phyloP scores from a whole-genome alignment of 2,888 invertebrate species.

The Drosophila aldrichi region DNA sequence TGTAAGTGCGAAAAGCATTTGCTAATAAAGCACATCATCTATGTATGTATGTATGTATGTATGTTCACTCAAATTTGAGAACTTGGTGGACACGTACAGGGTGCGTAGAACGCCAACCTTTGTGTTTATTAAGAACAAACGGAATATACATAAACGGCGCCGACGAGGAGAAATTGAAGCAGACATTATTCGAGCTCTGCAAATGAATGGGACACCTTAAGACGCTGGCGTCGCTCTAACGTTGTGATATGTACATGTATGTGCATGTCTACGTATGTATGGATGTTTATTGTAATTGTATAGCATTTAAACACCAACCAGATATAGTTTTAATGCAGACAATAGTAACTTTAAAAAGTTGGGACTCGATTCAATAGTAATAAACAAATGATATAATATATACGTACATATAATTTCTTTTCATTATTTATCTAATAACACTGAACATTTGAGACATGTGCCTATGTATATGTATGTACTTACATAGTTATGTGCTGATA shows the following conservation, averaged over 20 bases:
- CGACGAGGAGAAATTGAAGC: constrained; percentile 6
- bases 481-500: too few species aligned
- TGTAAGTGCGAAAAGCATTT: background rate
- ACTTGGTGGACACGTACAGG: background rate
- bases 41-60: background rate
- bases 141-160: background rate
- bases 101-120: constrained; percentile 3
- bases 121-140: background rate
- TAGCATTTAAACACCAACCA: background rate
- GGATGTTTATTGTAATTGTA: background rate
- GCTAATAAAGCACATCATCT: background rate
- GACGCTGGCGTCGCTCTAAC: background rate
- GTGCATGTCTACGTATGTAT: background rate
- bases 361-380: background rate
- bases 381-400: background rate
- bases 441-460: too few species aligned
- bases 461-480: too few species aligned
- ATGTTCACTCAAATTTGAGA: background rate
- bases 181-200: background rate
- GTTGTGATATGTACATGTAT: background rate
- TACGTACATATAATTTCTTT: background rate
- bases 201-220: background rate
- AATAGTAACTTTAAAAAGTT: background rate
- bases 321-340: background rate
- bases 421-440: background rate